Evolutionary conservation across 1,140 invertebrate species (phyloP).

Genomic region (Probaryconus sp.): DNA sequence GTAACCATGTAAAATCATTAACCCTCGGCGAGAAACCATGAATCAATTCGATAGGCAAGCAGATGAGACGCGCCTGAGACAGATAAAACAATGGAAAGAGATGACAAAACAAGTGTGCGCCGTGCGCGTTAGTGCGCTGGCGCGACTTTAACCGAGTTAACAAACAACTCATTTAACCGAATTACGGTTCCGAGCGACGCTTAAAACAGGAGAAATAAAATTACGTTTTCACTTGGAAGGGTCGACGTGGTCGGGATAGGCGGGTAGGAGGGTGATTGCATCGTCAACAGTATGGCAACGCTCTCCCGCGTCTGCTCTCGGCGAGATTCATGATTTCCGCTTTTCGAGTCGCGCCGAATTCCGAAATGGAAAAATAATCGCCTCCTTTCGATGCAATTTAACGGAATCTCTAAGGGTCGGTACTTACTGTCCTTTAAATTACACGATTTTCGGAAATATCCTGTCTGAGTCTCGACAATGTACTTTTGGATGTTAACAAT

Average conservation of each 20-base stretch:
- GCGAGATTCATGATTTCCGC: constrained; percentile 53
- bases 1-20: constrained; percentile 78
- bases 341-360: constrained; percentile 9
- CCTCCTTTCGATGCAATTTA: constrained; percentile 3
- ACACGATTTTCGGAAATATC: too few species aligned
- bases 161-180: constrained; percentile 78
- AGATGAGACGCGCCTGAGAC: constrained; percentile 56
- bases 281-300: constrained; percentile 36
- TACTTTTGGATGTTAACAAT: too few species aligned
- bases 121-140: constrained; percentile 49
- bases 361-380: constrained; percentile 43
- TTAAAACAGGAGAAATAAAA: constrained; percentile 77
- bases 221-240: constrained; percentile 68
- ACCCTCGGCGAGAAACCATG: constrained; percentile 66
- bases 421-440: too few species aligned
- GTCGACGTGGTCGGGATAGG: constrained; percentile 34
- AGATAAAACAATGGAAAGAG: constrained; percentile 12
- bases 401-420: background rate
- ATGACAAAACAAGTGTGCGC: constrained; percentile 27
- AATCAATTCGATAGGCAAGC: constrained; percentile 65
- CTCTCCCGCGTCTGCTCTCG: constrained; percentile 32
- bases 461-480: too few species aligned
- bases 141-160: constrained; percentile 76
- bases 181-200: constrained; percentile 74
- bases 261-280: constrained; percentile 43